Evolutionary conservation across 2,888 invertebrate genomes (phyloP).

Genomic region (Matsumyia berberina): DNA sequence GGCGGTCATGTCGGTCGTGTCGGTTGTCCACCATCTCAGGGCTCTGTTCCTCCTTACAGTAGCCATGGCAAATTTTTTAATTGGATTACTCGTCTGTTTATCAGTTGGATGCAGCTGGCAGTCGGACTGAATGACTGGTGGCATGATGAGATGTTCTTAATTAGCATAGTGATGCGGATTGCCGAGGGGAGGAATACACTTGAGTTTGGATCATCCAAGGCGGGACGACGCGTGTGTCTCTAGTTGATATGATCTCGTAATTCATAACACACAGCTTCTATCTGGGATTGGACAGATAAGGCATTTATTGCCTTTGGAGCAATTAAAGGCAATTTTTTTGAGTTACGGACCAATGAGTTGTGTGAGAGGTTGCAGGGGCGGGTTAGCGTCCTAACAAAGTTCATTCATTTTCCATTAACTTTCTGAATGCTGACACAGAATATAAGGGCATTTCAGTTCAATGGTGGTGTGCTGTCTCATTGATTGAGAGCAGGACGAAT

Average conservation of each 20-base stretch:
- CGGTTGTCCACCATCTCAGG: neutral
- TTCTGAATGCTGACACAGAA: too few species aligned
- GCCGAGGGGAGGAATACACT: neutral
- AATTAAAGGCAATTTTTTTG: conserved; percentile 32
- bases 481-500: too few species aligned
- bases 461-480: too few species aligned
- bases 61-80: conserved; percentile 71
- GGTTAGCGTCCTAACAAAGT: conserved; percentile 21
- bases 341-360: neutral
- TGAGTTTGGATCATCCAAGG: conserved; percentile 32
- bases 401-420: too few species aligned
- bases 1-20: conserved; percentile 9
- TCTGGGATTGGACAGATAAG: conserved; percentile 44
- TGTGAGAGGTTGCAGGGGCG: too few species aligned
- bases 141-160: conserved; percentile 70
- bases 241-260: conserved; percentile 57
- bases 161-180: conserved; percentile 71
- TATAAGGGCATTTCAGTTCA: too few species aligned
- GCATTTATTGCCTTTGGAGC: conserved; percentile 30
- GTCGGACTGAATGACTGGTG: conserved; percentile 62
- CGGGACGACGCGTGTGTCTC: conserved; percentile 41
- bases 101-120: conserved; percentile 64
- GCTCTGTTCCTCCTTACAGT: conserved; percentile 11
- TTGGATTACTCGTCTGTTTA: conserved; percentile 72
- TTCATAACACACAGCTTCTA: conserved; percentile 36